Conservation (phyloP, 1,140 invertebrate species). For the Apis laboriosa region DNA sequence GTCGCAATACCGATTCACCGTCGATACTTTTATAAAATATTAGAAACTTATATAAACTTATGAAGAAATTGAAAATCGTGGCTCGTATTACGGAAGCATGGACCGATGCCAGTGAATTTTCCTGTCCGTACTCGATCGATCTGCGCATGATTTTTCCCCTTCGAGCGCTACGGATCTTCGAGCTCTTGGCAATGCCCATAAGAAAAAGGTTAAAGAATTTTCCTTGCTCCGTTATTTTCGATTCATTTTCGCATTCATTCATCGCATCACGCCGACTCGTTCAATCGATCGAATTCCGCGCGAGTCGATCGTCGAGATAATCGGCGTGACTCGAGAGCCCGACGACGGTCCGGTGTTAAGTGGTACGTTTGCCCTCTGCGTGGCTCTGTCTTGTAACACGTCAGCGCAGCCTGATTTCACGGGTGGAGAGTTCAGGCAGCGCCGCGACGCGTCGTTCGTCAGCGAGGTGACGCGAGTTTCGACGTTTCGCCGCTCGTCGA, state of each 20-base stretch:
- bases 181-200: no score
- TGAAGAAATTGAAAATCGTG: no score
- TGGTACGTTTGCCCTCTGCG: conserved; percentile 70
- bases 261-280: background rate
- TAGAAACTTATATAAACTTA: no score
- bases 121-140: no score
- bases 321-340: conserved; percentile 49
- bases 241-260: background rate
- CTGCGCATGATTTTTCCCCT: no score
- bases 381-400: conserved; percentile 69
- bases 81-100: no score
- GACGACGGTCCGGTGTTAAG: conserved; percentile 65
- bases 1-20: no score
- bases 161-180: no score
- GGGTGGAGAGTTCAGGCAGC: conserved; percentile 47
- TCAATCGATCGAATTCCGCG: conserved; percentile 56
- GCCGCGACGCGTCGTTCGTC: conserved; percentile 62
- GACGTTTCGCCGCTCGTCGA: conserved; percentile 19
- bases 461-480: background rate
- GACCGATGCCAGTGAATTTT: no score
- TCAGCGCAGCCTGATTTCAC: conserved; percentile 56
- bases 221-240: no score
- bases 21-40: no score
- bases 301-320: conserved; percentile 51
- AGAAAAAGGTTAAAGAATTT: no score